Percentiles rank a stretch among this genome's conserved stretches.
Evolutionary conservation across 2,888 invertebrate species (phyloP).

Genomic region (Bursaphelenchus okinawaensis): DNA sequence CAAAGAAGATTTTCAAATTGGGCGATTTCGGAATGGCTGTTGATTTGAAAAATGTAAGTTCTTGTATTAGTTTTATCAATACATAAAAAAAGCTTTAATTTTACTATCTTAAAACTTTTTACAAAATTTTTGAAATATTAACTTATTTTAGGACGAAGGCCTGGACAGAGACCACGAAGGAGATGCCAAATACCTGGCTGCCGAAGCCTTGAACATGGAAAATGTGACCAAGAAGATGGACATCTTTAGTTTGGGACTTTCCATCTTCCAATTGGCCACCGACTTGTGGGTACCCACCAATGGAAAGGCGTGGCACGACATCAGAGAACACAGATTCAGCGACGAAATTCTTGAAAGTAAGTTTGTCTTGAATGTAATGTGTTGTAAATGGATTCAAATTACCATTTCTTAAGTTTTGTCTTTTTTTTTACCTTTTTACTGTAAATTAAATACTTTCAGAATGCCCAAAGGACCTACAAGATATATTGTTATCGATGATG

Average conservation of each 20-base stretch:
- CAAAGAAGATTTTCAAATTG: conserved; percentile 68
- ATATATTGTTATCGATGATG: neutral
- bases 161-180: conserved; percentile 63
- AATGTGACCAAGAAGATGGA: conserved; percentile 69
- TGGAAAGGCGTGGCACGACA: conserved; percentile 69
- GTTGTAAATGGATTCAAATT: too few species aligned
- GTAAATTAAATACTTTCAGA: neutral
- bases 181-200: conserved; percentile 72
- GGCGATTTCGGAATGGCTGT: conserved; percentile 73
- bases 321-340: neutral
- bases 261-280: conserved; percentile 69
- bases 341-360: neutral
- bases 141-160: conserved; percentile 32
- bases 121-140: too few species aligned
- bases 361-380: too few species aligned
- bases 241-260: conserved; percentile 69
- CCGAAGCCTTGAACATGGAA: conserved; percentile 67
- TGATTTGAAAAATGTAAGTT: conserved; percentile 62
- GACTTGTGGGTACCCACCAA: conserved; percentile 69
- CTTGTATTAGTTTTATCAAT: neutral
- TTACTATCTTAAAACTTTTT: neutral
- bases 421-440: neutral
- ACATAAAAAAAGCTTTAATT: neutral
- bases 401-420: neutral
- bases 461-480: neutral